Evolutionary conservation across 2,113 vertebrate species (phyloP).

Genomic region (Salminus brasiliensis): DNA sequence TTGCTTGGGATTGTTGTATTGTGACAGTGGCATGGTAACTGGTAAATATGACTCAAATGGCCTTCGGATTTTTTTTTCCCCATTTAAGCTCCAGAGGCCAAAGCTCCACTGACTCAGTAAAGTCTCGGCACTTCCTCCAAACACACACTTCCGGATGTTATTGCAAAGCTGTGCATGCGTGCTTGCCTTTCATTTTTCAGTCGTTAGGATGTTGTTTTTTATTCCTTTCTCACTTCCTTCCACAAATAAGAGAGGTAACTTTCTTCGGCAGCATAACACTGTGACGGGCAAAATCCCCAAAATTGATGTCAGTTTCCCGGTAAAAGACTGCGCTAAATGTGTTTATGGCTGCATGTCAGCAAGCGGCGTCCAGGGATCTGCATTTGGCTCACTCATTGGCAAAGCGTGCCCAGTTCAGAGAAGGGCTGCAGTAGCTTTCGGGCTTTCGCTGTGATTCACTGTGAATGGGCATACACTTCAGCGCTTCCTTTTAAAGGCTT

Average conservation of each 20-base stretch:
- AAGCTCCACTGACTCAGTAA: slow-evolving; percentile 2
- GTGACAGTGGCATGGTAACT: slow-evolving; percentile 33
- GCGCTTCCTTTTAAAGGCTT: slow-evolving; percentile 12
- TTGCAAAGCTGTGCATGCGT: slow-evolving; percentile 63
- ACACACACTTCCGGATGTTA: slow-evolving; percentile 71
- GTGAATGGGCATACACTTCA: slow-evolving; percentile 11
- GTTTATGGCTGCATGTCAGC: slow-evolving; percentile 47
- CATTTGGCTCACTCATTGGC: slow-evolving; percentile 28
- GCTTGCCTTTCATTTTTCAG: slow-evolving; percentile 61
- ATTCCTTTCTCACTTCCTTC: slow-evolving; percentile 52
- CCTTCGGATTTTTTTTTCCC: slow-evolving; percentile 61
- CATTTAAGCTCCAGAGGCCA: slow-evolving; percentile 52
- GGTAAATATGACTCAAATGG: slow-evolving; percentile 64
- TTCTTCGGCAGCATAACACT: slow-evolving; percentile 61
- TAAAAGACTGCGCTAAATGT: slow-evolving; percentile 32
- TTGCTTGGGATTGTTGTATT: slow-evolving; percentile 40
- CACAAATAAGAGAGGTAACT: slow-evolving; percentile 62
- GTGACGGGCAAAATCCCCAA: slow-evolving; percentile 53
- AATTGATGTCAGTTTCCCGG: slow-evolving; percentile 52
- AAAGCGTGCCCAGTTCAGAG: slow-evolving; percentile 21
- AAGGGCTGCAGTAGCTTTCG: slow-evolving; percentile 29
- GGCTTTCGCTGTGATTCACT: slow-evolving; percentile 43
- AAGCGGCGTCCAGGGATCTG: slow-evolving; percentile 34
- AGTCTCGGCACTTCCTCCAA: slow-evolving; percentile 51
- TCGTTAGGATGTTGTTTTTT: slow-evolving; percentile 49